Conservation (phyloP, 2,888 invertebrate species). For the Strigamia crassipes region DNA sequence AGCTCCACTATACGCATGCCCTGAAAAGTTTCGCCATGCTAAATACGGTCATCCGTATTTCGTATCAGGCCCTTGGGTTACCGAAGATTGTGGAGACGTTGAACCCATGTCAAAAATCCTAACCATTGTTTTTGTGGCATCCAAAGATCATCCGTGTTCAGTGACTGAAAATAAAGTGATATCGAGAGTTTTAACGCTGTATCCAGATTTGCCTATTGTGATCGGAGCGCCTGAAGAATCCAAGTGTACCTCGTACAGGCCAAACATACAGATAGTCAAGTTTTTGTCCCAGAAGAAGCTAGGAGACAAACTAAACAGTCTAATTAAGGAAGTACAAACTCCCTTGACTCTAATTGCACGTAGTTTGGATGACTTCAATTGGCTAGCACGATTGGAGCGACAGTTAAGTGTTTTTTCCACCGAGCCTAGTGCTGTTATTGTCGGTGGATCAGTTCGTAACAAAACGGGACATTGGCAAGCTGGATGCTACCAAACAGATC, state of each 20-base stretch:
- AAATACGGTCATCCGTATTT: not conserved
- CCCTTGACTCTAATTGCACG: constrained; percentile 54
- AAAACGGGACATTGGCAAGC: constrained; percentile 54
- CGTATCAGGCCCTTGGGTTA: not conserved
- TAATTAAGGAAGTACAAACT: constrained; percentile 52
- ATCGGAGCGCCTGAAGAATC: not conserved
- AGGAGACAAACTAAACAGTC: constrained; percentile 51
- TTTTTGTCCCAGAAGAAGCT: not conserved
- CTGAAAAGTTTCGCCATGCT: not conserved
- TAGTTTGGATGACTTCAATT: constrained; percentile 52
- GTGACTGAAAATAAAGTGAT: not conserved
- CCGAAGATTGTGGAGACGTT: not conserved
- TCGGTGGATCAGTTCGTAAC: constrained; percentile 48
- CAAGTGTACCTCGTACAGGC: not conserved
- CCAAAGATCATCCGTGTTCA: not conserved
- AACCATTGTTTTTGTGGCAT: not conserved
- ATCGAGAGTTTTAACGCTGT: not conserved
- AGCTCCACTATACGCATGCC: not conserved
- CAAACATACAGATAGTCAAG: not conserved
- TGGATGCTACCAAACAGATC: constrained; percentile 55
- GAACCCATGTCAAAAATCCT: not conserved
- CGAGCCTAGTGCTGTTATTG: constrained; percentile 51
- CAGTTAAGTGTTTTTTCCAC: constrained; percentile 54
- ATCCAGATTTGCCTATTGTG: not conserved
- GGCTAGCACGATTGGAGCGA: constrained; percentile 54